Conservation (phyloP, 2,113 vertebrate species). For the Ranitomeya variabilis region DNA sequence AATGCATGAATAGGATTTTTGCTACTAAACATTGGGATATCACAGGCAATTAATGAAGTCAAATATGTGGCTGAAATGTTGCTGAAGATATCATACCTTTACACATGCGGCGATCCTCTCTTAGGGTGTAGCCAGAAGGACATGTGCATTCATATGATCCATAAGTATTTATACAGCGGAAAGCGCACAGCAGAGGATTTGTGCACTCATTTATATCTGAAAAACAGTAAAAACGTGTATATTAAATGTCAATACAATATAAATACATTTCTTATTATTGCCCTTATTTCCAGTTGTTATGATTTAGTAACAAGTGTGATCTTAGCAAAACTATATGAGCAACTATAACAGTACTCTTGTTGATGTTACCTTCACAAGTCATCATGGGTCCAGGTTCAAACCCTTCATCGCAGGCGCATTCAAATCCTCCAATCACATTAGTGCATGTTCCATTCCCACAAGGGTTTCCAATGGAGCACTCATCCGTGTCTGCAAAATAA, state of each 20-base stretch:
- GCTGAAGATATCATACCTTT: slow-evolving; percentile 75
- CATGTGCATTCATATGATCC: slow-evolving; percentile 93
- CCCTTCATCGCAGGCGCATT: slow-evolving; percentile 88
- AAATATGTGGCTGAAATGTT: neutral
- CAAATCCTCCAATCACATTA: slow-evolving; percentile 88
- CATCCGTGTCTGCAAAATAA: slow-evolving; percentile 80
- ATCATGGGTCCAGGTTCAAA: slow-evolving; percentile 92
- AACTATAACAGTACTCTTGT: neutral
- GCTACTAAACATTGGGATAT: too few species aligned
- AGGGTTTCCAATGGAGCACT: slow-evolving; percentile 90
- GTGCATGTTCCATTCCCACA: slow-evolving; percentile 93
- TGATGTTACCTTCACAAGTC: slow-evolving; percentile 85
- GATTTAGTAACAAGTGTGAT: neutral
- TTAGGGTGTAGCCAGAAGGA: slow-evolving; percentile 84
- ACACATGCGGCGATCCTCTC: slow-evolving; percentile 91
- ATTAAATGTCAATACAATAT: neutral
- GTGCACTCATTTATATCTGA: slow-evolving; percentile 91
- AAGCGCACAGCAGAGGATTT: slow-evolving; percentile 92
- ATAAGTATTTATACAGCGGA: slow-evolving; percentile 92
- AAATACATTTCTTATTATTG: neutral
- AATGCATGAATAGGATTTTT: too few species aligned
- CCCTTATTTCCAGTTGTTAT: neutral
- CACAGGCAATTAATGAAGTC: neutral
- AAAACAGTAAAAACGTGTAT: neutral
- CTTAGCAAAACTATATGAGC: neutral